These are phyloP conservation scores for Phortica okadai DNA, from an alignment of 2,888 invertebrate species.

Conservation along the genomic window DNA sequence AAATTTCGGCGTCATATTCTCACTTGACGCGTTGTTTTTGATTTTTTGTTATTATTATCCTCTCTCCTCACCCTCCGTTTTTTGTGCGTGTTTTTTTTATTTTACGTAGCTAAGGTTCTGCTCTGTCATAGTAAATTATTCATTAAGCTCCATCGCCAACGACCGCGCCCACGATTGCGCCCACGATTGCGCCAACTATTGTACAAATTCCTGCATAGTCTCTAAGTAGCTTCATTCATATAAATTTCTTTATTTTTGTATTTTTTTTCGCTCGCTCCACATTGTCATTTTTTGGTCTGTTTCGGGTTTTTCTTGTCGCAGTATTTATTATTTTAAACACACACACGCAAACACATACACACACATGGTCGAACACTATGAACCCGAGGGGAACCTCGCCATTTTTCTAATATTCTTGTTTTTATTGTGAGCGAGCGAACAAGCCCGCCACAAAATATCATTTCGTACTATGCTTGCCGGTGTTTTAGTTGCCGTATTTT, in stretches of 20 bases:
- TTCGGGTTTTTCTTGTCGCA: constrained; percentile 12
- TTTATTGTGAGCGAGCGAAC: not conserved
- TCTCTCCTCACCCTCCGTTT: not conserved
- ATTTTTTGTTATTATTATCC: not conserved
- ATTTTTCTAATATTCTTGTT: constrained; percentile 17
- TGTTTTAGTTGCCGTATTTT: not conserved
- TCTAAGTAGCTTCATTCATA: constrained; percentile 27
- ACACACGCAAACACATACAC: not conserved
- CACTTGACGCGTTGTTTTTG: not conserved
- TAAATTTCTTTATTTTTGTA: constrained; percentile 22
- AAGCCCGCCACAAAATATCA: not conserved
- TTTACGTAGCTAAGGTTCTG: not conserved
- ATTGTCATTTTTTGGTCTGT: constrained; percentile 6
- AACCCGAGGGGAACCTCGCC: not conserved
- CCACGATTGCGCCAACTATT: not conserved
- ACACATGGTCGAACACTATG: not conserved
- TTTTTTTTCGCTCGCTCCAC: not conserved
- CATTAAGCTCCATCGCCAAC: constrained; percentile 52
- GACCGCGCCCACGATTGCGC: not conserved
- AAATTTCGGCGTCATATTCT: constrained; percentile 4
- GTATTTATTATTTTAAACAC: constrained; percentile 27
- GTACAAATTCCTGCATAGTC: not conserved
- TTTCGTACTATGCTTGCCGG: not conserved
- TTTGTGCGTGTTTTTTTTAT: not conserved
- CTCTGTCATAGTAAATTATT: constrained; percentile 55